These are phyloP conservation scores for Sarotherodon lohbergeri DNA, from an alignment of 2,113 vertebrate species.

Conservation along the genomic window DNA sequence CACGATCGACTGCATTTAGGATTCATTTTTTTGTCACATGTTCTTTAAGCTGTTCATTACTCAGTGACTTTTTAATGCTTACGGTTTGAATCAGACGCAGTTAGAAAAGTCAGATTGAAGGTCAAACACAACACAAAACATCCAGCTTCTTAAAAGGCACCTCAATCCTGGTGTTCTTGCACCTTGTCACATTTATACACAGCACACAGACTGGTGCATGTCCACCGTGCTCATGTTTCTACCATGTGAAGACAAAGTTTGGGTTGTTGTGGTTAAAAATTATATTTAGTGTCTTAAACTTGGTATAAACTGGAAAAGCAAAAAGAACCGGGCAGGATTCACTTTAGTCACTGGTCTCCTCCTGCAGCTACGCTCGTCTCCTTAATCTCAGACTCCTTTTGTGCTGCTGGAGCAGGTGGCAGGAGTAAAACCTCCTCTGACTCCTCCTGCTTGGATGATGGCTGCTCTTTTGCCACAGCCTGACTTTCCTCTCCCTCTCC, in stretches of 20 bases:
- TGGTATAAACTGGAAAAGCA: not conserved
- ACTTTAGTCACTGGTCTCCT: constrained; percentile 18
- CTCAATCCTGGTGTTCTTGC: not conserved
- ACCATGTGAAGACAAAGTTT: not conserved
- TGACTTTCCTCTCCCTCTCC: constrained; percentile 14
- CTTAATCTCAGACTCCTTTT: not conserved
- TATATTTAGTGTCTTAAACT: not conserved
- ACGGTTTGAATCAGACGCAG: not conserved
- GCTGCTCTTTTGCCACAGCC: not conserved
- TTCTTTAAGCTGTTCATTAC: not conserved
- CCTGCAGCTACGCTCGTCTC: not conserved
- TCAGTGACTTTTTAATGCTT: not conserved
- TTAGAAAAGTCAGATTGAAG: not conserved
- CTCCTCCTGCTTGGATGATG: not conserved
- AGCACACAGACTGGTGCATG: not conserved
- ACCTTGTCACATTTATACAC: not conserved
- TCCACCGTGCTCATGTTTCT: not conserved
- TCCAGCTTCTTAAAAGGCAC: not conserved
- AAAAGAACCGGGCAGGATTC: not conserved
- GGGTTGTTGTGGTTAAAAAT: not conserved
- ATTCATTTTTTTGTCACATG: not conserved
- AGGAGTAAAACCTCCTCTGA: not conserved
- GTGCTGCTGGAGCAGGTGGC: not conserved
- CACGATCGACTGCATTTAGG: not conserved
- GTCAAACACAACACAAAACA: not conserved